Percentiles rank a stretch among this genome's conserved stretches.
phyloP scores from a whole-genome alignment of 2,888 invertebrate species.

The Drosophila paranaensis region DNA sequence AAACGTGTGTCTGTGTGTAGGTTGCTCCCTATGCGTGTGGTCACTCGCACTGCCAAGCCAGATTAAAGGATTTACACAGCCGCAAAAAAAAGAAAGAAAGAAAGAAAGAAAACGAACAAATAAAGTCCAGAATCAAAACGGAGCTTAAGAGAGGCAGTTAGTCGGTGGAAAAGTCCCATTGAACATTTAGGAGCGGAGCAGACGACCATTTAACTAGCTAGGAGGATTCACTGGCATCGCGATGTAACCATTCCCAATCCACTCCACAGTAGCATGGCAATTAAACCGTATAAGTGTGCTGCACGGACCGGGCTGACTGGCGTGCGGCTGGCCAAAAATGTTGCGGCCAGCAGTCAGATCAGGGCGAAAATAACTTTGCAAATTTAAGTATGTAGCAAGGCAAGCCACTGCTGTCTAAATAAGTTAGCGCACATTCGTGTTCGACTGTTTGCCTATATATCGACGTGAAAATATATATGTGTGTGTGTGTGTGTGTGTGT shows the following conservation, averaged over 20 bases:
- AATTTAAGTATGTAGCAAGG: conserved; percentile 40
- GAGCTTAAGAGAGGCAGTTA: conserved; percentile 36
- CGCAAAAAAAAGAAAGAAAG: neutral
- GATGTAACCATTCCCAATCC: conserved; percentile 14
- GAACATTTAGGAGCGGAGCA: conserved; percentile 50
- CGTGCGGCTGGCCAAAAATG: conserved; percentile 43
- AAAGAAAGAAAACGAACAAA: conserved; percentile 1
- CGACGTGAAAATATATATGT: conserved; percentile 21
- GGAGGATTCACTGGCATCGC: conserved; percentile 3
- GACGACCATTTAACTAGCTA: conserved; percentile 50
- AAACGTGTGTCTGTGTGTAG: conserved; percentile 20
- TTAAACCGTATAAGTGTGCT: conserved; percentile 57
- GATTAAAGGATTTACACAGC: conserved; percentile 72
- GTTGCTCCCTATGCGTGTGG: conserved; percentile 25
- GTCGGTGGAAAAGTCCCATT: conserved; percentile 20
- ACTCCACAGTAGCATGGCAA: conserved; percentile 47
- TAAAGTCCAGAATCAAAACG: conserved; percentile 22
- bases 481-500: conserved; percentile 24
- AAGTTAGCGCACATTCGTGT: conserved; percentile 29
- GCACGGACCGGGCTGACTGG: conserved; percentile 8
- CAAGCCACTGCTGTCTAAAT: conserved; percentile 18
- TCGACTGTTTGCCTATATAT: conserved; percentile 26
- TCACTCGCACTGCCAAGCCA: conserved; percentile 65
- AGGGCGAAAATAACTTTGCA: conserved; percentile 22
- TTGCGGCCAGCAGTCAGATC: conserved; percentile 26